A percentile compares a stretch with the other conserved stretches of the same genome.
Conservation (phyloP, 2,113 vertebrate genomes). For the Hyperopisus bebe region DNA sequence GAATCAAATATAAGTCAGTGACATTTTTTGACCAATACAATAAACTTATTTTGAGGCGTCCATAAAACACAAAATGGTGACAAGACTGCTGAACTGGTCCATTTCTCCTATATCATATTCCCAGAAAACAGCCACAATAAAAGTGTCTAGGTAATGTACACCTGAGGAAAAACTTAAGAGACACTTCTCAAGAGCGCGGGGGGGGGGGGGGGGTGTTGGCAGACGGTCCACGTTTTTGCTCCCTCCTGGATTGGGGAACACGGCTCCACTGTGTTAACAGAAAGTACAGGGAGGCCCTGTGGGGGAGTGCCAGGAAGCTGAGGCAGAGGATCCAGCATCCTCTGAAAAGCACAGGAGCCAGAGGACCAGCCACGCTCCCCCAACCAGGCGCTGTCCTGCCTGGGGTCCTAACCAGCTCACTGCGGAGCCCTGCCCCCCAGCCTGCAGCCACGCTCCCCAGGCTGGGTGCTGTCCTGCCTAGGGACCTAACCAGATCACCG, state of each 20-base stretch:
- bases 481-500: background rate
- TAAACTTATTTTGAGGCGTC: background rate
- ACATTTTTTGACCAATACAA: background rate
- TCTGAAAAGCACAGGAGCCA: slow-evolving; percentile 23
- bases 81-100: background rate
- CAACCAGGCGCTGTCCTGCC: background rate
- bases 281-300: slow-evolving; percentile 47
- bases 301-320: slow-evolving; percentile 40
- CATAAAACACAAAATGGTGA: background rate
- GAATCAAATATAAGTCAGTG: background rate
- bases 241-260: background rate
- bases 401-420: background rate
- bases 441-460: background rate
- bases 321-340: slow-evolving; percentile 26
- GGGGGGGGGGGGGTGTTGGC: background rate
- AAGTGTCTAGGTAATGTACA: background rate
- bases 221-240: background rate
- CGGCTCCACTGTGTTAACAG: slow-evolving; percentile 28
- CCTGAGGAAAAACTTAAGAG: too few relatives aligned
- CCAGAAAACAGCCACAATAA: background rate
- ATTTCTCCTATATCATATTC: background rate
- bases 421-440: background rate
- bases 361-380: background rate
- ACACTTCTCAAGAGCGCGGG: too few relatives aligned
- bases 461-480: background rate